Base-by-base conservation (phyloP, 2,888 invertebrate genomes). In the Ormyrus nitidulus region DNA sequence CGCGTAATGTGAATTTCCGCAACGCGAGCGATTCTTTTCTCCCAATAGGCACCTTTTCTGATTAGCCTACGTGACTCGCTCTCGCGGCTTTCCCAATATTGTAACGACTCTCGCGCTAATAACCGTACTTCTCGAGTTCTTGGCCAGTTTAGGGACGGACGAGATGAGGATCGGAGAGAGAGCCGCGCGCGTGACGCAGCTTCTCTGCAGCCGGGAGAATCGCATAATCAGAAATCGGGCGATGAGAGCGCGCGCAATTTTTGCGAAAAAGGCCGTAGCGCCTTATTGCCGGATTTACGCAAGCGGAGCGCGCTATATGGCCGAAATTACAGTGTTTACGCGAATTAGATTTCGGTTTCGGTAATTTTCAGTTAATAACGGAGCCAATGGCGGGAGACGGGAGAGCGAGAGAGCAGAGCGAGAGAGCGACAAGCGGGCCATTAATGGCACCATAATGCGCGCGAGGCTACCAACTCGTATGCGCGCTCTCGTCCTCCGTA, bases 291-390 rank as follows among this genome's bases (percentile, higher is more conserved):
- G n/a, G 61, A 51, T 69, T 71, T 71, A 34, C 71, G 71, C 34
- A 69, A 69, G 66, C 51, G 19, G 56, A 44, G 56, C 58, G 19
- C 59, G 61, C 59, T 81, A 80, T 83, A 84, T 81, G 83, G 80
- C 80, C 82, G 79, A 85, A 85, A 89, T 89, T 88, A 87, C 87
- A 85, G 89, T 88, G 86, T 89, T 89, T 89, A 88, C 88, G 86
- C 85, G 89, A 89, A 88, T 89, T 89, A 88, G 88, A 89, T 89
- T 89, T 88, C 82, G 89, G 87, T 88, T 89, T 89, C 87, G 89
- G 88, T 88, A 89, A 89, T 89, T 89, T 89, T 89, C 87, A 86
- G 88, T 87, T 88, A 88, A 89, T 89, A 88, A 88, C 88, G 86
- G 84, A 85, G 83, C 80, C 84, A 84, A 83, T 84, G 82, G 84